Percentiles rank a stretch among this genome's conserved stretches.
Conservation (phyloP, 1,140 invertebrate species). For the Bombus waltoni region DNA sequence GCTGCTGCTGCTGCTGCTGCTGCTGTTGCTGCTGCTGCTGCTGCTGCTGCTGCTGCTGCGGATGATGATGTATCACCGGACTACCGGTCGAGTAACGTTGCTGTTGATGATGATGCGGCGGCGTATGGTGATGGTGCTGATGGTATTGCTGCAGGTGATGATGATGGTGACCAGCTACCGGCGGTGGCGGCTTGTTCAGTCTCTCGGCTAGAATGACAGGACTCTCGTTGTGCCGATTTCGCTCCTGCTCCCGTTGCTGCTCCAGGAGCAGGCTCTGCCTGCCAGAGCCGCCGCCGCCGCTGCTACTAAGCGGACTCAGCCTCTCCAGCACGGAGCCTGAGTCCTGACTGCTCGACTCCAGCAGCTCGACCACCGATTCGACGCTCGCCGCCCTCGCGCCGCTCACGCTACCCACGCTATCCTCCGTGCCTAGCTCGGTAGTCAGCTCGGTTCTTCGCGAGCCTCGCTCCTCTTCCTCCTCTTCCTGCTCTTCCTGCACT, state of each 20-base stretch:
- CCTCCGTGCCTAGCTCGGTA: conserved; percentile 60
- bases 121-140: conserved; percentile 57
- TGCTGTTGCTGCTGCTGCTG: conserved; percentile 15
- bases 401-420: conserved; percentile 50
- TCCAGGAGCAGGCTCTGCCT: conserved; percentile 77
- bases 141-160: conserved; percentile 50
- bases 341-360: conserved; percentile 76
- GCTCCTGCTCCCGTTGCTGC: conserved; percentile 79
- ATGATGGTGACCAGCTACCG: conserved; percentile 61
- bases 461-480: conserved; percentile 4
- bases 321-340: conserved; percentile 81
- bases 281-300: conserved; percentile 67
- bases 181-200: conserved; percentile 77
- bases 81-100: conserved; percentile 61
- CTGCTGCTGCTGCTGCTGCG: conserved; percentile 50
- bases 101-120: conserved; percentile 57
- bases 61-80: conserved; percentile 63
- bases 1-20: conserved; percentile 48
- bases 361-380: conserved; percentile 68
- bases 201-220: conserved; percentile 80
- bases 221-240: conserved; percentile 80
- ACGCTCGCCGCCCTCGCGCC: conserved; percentile 56
- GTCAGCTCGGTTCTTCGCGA: conserved; percentile 55
- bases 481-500: neutral
- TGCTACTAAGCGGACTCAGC: conserved; percentile 78